Evolutionary conservation across 64 coral and sea anemone species (phyloP), one percentile per base, ranked within the genome.

Genomic region (Porites australiensis): DNA sequence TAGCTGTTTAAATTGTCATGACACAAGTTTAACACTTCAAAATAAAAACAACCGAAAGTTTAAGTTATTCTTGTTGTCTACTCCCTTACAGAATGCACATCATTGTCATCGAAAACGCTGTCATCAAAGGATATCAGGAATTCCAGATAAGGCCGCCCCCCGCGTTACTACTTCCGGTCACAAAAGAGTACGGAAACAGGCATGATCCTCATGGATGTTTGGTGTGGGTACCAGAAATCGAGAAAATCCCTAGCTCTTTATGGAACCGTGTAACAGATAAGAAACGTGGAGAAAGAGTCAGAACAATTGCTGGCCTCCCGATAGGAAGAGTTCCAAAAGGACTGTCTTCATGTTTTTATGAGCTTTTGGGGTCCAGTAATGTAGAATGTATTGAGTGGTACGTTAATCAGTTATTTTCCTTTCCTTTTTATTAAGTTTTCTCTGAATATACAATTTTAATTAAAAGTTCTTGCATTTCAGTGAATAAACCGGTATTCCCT

Each of bases 301-400:
- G 13, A 51, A 88, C 91, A 3, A 93, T 93, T 58, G 91, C 83
- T 58, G 83, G 91, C 10, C 74, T 93, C 1, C 91, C 91, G 14
- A 88, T 88, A 55, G 91, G 91, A 19, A 49, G 83, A n/a, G 91
- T 93, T 46, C 91, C 91, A 79, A 15, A 15, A 49, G 91, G 91
- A n/a, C 64, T 93, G 22, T 87, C 91, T 54, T 72, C 44, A 79
- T 77, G 82, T 57, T 93, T 93, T 65, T 64, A 16, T 10, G 73
- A 93, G 59, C 45, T 85, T 22, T 63, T 92, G 15, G 58, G 46
- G 3, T 91, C 78, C 71, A 13, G 27, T 20, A 47, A 80, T 48
- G 66, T 91, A 21, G 68, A 91, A 45, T 58, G 22, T 23, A 73
- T 91, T 74, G 48, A 75, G 21, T 82, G 89, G 79, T 91, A 83